A percentile compares a stretch with the other conserved stretches of the same genome.
phyloP scores from a whole-genome alignment of 2,797 vertebrate species.

The Florisuga fusca region DNA sequence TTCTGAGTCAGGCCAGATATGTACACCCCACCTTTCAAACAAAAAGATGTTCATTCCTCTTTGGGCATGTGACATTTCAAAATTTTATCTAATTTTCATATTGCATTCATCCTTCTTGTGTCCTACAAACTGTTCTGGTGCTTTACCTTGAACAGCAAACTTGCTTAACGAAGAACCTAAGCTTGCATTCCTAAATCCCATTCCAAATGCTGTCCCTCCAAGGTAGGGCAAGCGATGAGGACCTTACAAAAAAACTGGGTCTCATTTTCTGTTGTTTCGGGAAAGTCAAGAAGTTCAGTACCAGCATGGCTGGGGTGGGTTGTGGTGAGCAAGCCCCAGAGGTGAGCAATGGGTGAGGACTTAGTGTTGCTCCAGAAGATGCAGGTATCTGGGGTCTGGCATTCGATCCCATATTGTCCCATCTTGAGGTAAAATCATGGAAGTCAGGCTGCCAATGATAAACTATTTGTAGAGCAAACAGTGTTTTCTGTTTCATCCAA shows the following conservation, averaged over 20 bases:
- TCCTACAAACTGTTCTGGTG: background rate
- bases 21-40: background rate
- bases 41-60: fast-evolving
- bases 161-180: background rate
- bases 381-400: background rate
- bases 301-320: background rate
- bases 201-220: background rate
- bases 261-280: background rate
- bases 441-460: background rate
- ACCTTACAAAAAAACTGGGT: background rate
- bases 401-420: background rate
- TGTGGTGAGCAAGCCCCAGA: background rate
- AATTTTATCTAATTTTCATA: background rate
- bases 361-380: background rate
- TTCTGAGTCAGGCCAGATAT: background rate
- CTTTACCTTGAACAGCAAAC: background rate
- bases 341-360: background rate
- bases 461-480: background rate
- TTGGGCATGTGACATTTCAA: background rate
- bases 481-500: no score
- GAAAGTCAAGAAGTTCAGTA: background rate
- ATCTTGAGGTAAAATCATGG: background rate
- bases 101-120: background rate
- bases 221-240: background rate
- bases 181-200: background rate